Conservation (phyloP, 1,140 invertebrate genomes). For the Drosophila busckii region DNA sequence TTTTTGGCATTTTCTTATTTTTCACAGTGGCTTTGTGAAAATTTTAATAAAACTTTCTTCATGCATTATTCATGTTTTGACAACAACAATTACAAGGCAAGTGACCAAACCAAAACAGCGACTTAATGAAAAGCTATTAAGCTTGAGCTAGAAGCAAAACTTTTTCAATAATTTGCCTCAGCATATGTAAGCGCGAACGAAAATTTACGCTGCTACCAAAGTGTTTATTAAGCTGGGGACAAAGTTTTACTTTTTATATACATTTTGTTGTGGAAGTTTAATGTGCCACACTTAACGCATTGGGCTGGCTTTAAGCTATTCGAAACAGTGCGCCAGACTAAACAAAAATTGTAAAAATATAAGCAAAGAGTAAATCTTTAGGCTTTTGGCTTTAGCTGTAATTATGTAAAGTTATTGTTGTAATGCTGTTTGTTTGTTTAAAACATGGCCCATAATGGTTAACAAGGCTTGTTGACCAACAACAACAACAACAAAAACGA, state of each 20-base stretch:
- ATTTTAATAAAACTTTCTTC: conserved; percentile 64
- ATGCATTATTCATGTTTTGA: conserved; percentile 68
- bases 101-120: conserved; percentile 3
- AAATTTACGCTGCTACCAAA: conserved; percentile 52
- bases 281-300: conserved; percentile 20
- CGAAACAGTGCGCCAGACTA: conserved; percentile 64
- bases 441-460: conserved; percentile 73
- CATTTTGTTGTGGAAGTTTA: too few species aligned
- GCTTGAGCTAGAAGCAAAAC: too few species aligned
- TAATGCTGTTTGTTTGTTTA: conserved; percentile 58
- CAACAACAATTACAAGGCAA: conserved; percentile 54
- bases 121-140: conserved; percentile 61
- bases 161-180: conserved; percentile 75
- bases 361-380: too few species aligned
- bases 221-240: conserved; percentile 59
- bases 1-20: conserved; percentile 24
- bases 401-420: conserved; percentile 72
- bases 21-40: conserved; percentile 35
- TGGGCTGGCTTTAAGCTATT: conserved; percentile 68
- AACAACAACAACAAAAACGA: too few species aligned
- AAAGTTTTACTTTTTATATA: conserved; percentile 55
- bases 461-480: conserved; percentile 71
- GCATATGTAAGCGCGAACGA: too few species aligned
- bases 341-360: conserved; percentile 58
- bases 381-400: too few species aligned